These are phyloP conservation scores for Arion vulgaris DNA, from an alignment of 1,140 invertebrate genomes.

Conservation along the genomic window DNA sequence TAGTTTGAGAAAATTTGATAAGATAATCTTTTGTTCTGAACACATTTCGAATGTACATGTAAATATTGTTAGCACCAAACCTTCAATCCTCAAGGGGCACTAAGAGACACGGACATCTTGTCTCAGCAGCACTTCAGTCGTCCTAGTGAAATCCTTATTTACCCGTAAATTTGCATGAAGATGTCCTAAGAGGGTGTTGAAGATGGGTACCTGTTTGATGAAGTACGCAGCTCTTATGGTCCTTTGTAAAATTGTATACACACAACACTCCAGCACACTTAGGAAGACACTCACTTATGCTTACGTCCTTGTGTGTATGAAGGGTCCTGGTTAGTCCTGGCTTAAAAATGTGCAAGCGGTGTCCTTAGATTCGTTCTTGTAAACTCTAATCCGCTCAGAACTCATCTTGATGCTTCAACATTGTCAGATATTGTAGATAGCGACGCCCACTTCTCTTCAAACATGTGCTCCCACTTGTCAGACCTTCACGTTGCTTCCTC, in stretches of 20 bases:
- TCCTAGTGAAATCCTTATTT: background rate
- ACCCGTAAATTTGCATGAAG: slow-evolving; percentile 21
- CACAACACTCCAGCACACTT: slow-evolving; percentile 15
- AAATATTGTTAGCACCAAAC: background rate
- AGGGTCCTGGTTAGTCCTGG: slow-evolving; percentile 11
- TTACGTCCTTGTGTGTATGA: slow-evolving; percentile 5
- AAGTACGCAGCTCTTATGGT: slow-evolving; percentile 7
- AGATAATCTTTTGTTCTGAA: background rate
- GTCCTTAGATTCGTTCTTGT: background rate
- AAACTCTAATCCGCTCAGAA: background rate
- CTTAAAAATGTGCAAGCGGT: background rate
- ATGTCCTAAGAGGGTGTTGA: slow-evolving; percentile 19
- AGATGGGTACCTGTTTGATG: slow-evolving; percentile 12
- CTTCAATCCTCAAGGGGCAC: background rate
- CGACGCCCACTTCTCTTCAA: background rate
- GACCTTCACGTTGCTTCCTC: too few species aligned
- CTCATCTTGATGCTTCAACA: background rate
- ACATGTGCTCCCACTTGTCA: background rate
- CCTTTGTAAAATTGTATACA: slow-evolving; percentile 31
- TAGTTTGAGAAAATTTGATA: background rate
- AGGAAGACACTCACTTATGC: background rate
- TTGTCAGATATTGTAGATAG: slow-evolving; percentile 1
- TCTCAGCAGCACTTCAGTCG: background rate
- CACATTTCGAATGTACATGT: background rate
- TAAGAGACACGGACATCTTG: background rate